These are phyloP conservation scores for Takifugu rubripes DNA, from an alignment of 2,797 vertebrate genomes.

Conservation along the genomic window DNA sequence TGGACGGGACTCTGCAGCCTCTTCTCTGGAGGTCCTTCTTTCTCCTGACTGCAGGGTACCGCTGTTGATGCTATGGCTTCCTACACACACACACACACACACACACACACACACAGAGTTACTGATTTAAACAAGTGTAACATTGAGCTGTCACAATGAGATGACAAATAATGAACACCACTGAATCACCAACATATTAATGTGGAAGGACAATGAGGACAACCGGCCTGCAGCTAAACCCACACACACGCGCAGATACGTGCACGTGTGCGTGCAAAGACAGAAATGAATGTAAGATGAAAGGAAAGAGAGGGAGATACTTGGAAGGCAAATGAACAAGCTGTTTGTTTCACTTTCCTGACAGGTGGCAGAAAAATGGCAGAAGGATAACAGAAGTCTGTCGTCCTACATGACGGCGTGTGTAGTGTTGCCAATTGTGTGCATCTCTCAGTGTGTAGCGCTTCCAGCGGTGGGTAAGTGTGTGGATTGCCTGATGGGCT, in stretches of 20 bases:
- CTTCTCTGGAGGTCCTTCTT: slow-evolving; percentile 81
- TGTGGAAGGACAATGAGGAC: slow-evolving; percentile 30
- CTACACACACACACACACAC: slow-evolving; percentile 56
- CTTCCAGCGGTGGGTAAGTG: slow-evolving; percentile 19
- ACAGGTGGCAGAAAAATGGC: slow-evolving; percentile 48
- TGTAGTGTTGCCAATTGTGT: slow-evolving; percentile 21
- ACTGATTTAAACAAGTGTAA: slow-evolving; percentile 27
- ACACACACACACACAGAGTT: slow-evolving; percentile 4
- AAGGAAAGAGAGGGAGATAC: slow-evolving; percentile 26
- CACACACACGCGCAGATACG: not conserved
- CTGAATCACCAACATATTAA: slow-evolving; percentile 29
- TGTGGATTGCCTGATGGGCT: slow-evolving; percentile 42
- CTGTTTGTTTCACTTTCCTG: slow-evolving; percentile 39
- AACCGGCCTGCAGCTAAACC: slow-evolving; percentile 30
- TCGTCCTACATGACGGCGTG: slow-evolving; percentile 39
- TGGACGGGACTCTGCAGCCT: slow-evolving; percentile 78
- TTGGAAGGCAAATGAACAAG: slow-evolving; percentile 50
- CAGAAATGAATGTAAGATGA: slow-evolving; percentile 15
- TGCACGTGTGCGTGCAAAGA: not conserved
- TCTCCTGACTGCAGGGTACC: slow-evolving; percentile 87
- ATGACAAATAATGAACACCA: slow-evolving; percentile 27
- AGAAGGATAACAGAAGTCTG: slow-evolving; percentile 31
- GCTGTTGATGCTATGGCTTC: slow-evolving; percentile 71
- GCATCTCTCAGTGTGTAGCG: not conserved
- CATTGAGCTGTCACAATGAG: slow-evolving; percentile 7